These are phyloP conservation scores for Thymallus thymallus DNA, from an alignment of 2,113 vertebrate species.

Conservation along the genomic window DNA sequence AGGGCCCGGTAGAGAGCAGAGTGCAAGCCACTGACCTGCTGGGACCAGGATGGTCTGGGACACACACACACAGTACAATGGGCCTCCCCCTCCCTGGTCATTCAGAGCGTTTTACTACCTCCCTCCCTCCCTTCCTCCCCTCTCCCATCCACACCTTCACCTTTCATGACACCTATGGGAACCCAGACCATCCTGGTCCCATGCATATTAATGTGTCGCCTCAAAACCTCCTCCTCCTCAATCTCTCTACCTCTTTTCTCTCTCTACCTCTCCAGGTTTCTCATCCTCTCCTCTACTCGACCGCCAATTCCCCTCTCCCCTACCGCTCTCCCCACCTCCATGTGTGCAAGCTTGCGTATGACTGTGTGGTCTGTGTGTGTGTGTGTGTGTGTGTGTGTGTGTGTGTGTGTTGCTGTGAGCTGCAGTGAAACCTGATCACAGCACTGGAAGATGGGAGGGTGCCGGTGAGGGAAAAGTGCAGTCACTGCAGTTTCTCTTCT, in stretches of 20 bases:
- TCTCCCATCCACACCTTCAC: constrained; percentile 36
- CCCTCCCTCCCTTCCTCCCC: constrained; percentile 21
- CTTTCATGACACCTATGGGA: constrained; percentile 37
- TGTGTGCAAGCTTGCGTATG: constrained; percentile 3
- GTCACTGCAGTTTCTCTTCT: constrained; percentile 66
- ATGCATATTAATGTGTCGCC: background rate
- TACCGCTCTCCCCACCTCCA: constrained; percentile 32
- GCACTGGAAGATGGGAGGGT: constrained; percentile 62
- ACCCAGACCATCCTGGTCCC: no score
- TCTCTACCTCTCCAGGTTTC: constrained; percentile 13
- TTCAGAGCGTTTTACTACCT: constrained; percentile 18
- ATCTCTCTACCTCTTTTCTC: constrained; percentile 36
- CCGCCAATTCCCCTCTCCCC: constrained; percentile 43
- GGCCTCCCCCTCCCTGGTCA: constrained; percentile 11
- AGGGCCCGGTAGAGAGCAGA: no score
- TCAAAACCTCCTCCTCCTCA: background rate
- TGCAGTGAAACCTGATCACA: constrained; percentile 70
- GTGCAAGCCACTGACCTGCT: no score
- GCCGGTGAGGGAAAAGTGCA: constrained; percentile 48
- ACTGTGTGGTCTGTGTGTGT: constrained; percentile 12
- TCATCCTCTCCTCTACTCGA: constrained; percentile 52
- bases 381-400: constrained; percentile 6
- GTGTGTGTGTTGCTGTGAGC: constrained; percentile 48
- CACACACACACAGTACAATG: background rate
- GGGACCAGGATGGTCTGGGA: no score